Conservation (phyloP, 2,113 vertebrate species). For the Phyllopteryx taeniolatus region DNA sequence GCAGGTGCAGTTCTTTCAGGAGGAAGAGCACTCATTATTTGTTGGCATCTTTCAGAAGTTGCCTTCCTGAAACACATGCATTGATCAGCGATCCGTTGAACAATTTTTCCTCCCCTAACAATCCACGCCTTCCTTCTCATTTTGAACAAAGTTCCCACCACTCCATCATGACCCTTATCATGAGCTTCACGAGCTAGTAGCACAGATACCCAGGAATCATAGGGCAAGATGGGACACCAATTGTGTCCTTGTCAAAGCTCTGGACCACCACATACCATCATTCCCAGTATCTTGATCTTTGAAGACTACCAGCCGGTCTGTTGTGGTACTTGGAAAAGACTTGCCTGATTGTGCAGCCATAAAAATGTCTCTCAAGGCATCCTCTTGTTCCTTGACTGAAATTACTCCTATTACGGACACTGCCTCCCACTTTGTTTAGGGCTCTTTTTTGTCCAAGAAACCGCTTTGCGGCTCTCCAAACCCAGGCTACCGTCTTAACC, state of each 20-base stretch:
- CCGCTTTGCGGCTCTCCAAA: constrained; percentile 6
- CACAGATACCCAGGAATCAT: too few species aligned
- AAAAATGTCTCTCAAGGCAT: background rate
- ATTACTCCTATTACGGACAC: background rate
- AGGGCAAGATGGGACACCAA: too few species aligned
- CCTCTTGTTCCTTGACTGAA: background rate
- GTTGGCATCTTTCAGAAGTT: background rate
- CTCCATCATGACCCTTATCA: too few species aligned
- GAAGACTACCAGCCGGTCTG: too few species aligned
- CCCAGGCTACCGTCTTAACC: background rate
- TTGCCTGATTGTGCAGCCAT: background rate
- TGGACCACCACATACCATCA: too few species aligned
- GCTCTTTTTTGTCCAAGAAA: background rate
- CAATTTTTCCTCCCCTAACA: too few species aligned
- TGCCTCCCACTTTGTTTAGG: background rate
- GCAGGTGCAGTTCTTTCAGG: background rate
- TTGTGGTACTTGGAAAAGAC: background rate
- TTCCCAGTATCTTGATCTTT: too few species aligned
- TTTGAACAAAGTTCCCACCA: too few species aligned
- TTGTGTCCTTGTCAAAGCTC: too few species aligned
- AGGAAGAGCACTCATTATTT: background rate
- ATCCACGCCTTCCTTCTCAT: too few species aligned
- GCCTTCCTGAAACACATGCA: background rate
- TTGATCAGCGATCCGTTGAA: too few species aligned
- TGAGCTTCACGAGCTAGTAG: too few species aligned